Evolutionary conservation across 2,888 invertebrate species (phyloP), one percentile per base, ranked within the genome.

Genomic region (Crioceris asparagi): DNA sequence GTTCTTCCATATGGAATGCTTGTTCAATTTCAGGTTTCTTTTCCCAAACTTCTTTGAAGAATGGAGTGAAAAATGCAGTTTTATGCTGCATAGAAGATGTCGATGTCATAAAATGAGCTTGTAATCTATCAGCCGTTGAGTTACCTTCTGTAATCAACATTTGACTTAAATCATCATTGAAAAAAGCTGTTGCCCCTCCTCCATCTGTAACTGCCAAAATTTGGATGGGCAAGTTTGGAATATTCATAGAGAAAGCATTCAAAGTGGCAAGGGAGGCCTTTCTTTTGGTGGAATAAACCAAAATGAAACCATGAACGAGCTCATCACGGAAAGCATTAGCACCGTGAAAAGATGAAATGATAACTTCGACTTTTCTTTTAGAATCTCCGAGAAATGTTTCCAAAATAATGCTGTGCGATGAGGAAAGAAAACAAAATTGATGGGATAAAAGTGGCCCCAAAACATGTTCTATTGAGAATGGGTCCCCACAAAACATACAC

Each of bases 401-500:
- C 25, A 94, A 74, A 44, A 90, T 83, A 50, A 94, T 81, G 43
- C 87, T 86, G 39, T 87, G 77, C 55, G 90, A 86, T 1, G 85
- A 84, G 31, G 85, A 83, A 39, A 87, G 71, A 62, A 84, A 83
- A 62, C 87, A 88, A 45, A 86, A 83, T 48, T 86, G 85, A 59
- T 92, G 90, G 53, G 81, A 77, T 39, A 94, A 69, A 41, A 96
- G 67, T 1, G 94, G 93, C 11, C 82, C 82, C 38, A 96, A 69
- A 37, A 93, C 86, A 43, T 86, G 83, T 62, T 92, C 92, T 29
- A 90, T 81, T 0, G 86, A 83, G 60, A 82, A 93, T 1, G 90
- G 87, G 65, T 96, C 94, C 35, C 92, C 93, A 65, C 96, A 96
- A 65, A 93, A 91, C 79, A 93, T 83, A 64, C 92, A 93, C 75